A percentile compares a stretch with the other conserved stretches of the same genome.
phyloP scores from a whole-genome alignment of 2,888 invertebrate species.

The Baronia brevicornis region DNA sequence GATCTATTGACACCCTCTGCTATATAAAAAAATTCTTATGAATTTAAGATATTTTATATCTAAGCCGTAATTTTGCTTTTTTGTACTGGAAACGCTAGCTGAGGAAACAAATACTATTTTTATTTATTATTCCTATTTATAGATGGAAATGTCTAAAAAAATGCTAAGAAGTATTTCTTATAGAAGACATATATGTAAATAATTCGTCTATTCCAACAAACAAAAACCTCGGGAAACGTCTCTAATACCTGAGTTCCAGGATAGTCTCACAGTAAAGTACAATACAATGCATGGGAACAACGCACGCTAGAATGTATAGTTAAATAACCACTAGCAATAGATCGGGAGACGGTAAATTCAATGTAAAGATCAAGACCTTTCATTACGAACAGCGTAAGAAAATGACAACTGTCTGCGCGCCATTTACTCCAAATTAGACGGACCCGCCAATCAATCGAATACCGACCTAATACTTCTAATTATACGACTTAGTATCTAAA shows the following conservation, averaged over 20 bases:
- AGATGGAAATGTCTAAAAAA: too few relatives aligned
- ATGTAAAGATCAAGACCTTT: conserved; percentile 71
- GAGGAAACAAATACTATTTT: too few relatives aligned
- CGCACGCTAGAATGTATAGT: conserved; percentile 43
- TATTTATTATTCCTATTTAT: too few relatives aligned
- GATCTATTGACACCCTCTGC: too few relatives aligned
- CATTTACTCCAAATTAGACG: conserved; percentile 37
- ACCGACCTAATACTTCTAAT: conserved; percentile 30
- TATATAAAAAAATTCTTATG: too few relatives aligned
- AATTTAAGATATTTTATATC: too few relatives aligned
- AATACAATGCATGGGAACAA: conserved; percentile 43
- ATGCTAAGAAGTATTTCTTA: too few relatives aligned
- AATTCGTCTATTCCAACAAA: too few relatives aligned
- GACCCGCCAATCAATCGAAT: conserved; percentile 25
- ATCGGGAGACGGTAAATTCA: conserved; percentile 46
- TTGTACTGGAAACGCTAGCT: too few relatives aligned
- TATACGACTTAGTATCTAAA: conserved; percentile 23
- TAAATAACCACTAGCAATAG: conserved; percentile 34
- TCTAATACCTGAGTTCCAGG: conserved; percentile 31
- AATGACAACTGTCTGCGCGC: conserved; percentile 51
- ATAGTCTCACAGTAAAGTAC: conserved; percentile 37
- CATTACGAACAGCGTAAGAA: conserved; percentile 44
- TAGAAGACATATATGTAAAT: too few relatives aligned
- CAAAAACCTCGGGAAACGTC: conserved; percentile 25
- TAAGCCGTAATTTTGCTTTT: too few relatives aligned